Percentiles rank a stretch among this genome's conserved stretches.
These are phyloP conservation scores for Conus ventricosus DNA, from an alignment of 1,140 invertebrate genomes.

Conservation along the genomic window DNA sequence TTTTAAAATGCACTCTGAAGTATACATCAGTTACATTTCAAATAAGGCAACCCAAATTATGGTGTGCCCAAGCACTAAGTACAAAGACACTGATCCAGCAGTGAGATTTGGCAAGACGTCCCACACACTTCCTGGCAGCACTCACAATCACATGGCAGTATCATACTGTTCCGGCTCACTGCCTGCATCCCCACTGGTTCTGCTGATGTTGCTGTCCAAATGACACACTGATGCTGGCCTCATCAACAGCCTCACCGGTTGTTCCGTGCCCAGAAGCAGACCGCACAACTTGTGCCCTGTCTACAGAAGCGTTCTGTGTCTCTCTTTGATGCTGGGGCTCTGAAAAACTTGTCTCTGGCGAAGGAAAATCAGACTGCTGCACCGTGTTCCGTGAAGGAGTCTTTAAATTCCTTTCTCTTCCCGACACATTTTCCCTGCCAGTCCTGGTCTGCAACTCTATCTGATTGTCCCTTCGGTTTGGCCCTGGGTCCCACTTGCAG, in stretches of 20 bases:
- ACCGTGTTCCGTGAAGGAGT: not conserved
- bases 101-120: not conserved
- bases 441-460: not conserved
- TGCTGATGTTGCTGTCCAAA: not conserved
- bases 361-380: not conserved
- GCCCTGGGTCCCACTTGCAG: not conserved
- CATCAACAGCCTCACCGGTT: not conserved
- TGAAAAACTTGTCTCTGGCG: not conserved
- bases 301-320: not conserved
- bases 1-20: too few species aligned
- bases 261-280: not conserved
- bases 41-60: not conserved
- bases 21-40: not conserved
- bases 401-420: not conserved
- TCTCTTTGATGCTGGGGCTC: not conserved
- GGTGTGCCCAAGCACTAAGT: not conserved
- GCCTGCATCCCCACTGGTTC: not conserved
- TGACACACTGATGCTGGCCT: too few species aligned
- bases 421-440: not conserved
- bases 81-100: conserved; percentile 10
- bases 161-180: conserved; percentile 26
- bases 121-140: not conserved
- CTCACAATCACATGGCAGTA: conserved; percentile 18
- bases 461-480: not conserved
- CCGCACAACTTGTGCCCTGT: not conserved